phyloP scores from a whole-genome alignment of 2,888 invertebrate species.

The Netelia melanura region DNA sequence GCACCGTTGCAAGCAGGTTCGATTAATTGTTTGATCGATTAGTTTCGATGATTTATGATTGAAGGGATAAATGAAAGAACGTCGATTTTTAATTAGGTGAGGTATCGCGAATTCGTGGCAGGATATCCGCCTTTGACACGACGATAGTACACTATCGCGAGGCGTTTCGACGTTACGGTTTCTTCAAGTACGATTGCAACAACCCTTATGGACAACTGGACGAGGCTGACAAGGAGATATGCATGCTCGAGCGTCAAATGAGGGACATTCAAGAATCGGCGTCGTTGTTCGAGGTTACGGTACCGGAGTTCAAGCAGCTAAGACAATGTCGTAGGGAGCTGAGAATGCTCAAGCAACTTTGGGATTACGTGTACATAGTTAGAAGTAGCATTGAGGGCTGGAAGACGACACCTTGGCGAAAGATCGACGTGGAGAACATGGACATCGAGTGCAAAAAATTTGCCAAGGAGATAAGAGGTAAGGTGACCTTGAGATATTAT shows the following conservation, averaged over 20 bases:
- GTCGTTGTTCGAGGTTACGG: constrained; percentile 96
- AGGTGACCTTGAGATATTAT: constrained; percentile 58
- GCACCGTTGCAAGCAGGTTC: constrained; percentile 95
- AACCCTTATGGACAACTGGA: constrained; percentile 92
- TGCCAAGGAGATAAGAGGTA: constrained; percentile 94
- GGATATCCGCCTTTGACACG: constrained; percentile 93
- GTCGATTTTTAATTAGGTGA: constrained; percentile 86
- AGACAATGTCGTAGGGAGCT: constrained; percentile 97
- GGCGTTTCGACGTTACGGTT: constrained; percentile 92
- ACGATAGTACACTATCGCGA: constrained; percentile 94
- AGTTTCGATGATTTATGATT: background rate
- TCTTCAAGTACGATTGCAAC: constrained; percentile 91
- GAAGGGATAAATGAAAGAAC: background rate
- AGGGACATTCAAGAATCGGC: constrained; percentile 94
- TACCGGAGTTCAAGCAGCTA: constrained; percentile 96
- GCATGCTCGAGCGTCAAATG: constrained; percentile 95
- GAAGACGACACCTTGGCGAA: constrained; percentile 98
- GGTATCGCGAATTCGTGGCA: constrained; percentile 95
- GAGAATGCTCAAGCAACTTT: constrained; percentile 95
- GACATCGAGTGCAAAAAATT: constrained; percentile 99
- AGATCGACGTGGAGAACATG: constrained; percentile 99
- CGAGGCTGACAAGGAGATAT: constrained; percentile 91
- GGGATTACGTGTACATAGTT: constrained; percentile 97
- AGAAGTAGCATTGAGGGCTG: constrained; percentile 97
- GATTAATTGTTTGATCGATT: background rate